Percentiles rank a stretch among this genome's conserved stretches.
phyloP scores from a whole-genome alignment of 1,140 invertebrate species.

The Magallana ariakensis region DNA sequence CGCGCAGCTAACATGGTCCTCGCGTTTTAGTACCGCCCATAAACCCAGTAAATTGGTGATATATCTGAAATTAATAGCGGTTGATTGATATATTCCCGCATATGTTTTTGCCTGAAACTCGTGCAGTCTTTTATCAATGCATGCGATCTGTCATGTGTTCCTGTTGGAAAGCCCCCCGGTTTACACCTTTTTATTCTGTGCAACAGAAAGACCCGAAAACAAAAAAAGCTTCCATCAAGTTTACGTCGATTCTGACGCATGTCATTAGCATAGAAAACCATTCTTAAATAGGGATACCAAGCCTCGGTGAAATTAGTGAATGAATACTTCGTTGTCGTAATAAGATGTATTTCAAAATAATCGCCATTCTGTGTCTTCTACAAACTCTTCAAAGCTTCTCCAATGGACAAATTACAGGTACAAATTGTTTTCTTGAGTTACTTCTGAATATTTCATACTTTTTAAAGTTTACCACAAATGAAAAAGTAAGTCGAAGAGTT shows the following conservation, averaged over 20 bases:
- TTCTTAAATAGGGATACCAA: neutral
- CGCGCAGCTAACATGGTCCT: neutral
- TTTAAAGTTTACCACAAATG: too few relatives aligned
- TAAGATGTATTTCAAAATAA: neutral
- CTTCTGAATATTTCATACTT: neutral
- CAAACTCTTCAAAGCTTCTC: neutral
- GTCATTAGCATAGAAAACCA: neutral
- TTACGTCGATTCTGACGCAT: conserved; percentile 15
- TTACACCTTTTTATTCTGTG: neutral
- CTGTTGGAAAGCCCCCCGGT: neutral
- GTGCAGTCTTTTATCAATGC: neutral
- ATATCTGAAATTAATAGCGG: neutral
- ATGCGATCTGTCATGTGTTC: neutral
- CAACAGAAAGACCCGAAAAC: neutral
- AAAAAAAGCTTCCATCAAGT: neutral
- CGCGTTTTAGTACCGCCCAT: neutral
- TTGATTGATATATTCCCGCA: neutral
- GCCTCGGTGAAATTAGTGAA: neutral
- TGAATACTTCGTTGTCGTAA: neutral
- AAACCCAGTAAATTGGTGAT: neutral
- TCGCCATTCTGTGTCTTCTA: neutral
- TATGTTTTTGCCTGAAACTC: neutral
- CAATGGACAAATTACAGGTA: conserved; percentile 1
- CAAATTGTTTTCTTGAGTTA: neutral
- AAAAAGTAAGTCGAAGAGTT: too few relatives aligned